Conservation (phyloP, 2,888 invertebrate species). For the Camptogramma bilineatum region DNA sequence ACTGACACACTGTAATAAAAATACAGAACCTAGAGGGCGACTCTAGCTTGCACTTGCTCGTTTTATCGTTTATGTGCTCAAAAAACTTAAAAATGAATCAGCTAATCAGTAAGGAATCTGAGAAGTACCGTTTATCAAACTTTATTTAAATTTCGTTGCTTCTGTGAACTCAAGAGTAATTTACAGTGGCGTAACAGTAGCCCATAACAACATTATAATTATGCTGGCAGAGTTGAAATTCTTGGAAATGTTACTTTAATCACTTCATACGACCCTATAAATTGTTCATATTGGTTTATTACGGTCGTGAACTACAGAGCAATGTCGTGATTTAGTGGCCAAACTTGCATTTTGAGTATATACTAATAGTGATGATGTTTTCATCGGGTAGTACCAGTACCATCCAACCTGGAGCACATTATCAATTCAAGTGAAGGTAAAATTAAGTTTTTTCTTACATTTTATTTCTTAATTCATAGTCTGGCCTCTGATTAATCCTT, state of each 20-base stretch:
- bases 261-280: slow-evolving; percentile 75
- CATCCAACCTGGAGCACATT: neutral
- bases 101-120: neutral
- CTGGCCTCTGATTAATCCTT: too few relatives aligned
- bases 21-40: too few relatives aligned
- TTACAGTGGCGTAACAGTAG: slow-evolving; percentile 51
- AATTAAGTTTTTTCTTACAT: too few relatives aligned
- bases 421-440: too few relatives aligned
- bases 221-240: slow-evolving; percentile 64
- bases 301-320: slow-evolving; percentile 63
- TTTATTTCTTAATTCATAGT: too few relatives aligned
- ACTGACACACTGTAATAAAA: too few relatives aligned
- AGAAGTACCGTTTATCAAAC: neutral
- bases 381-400: neutral
- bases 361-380: slow-evolving; percentile 12
- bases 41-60: too few relatives aligned
- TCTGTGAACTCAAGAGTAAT: slow-evolving; percentile 31
- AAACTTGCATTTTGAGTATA: slow-evolving; percentile 47
- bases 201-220: slow-evolving; percentile 79
- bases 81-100: neutral
- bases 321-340: slow-evolving; percentile 67
- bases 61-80: too few relatives aligned
- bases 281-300: slow-evolving; percentile 72
- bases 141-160: slow-evolving; percentile 20
- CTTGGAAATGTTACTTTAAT: slow-evolving; percentile 81